Conservation (phyloP, 1,140 invertebrate genomes). For the Drosophila punjabiensis region DNA sequence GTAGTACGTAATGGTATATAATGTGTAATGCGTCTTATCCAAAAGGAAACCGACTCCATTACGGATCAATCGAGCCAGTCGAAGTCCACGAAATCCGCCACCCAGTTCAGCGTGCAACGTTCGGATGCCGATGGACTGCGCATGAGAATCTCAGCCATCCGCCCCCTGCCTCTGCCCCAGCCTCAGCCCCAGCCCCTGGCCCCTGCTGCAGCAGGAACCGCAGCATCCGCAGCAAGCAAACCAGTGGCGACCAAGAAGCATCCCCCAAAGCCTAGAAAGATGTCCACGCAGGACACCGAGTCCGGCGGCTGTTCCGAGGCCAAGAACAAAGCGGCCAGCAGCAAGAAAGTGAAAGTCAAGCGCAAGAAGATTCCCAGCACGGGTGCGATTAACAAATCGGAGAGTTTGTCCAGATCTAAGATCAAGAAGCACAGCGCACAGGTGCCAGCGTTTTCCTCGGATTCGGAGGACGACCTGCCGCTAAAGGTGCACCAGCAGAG, state of each 20-base stretch:
- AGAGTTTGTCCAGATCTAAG: constrained; percentile 30
- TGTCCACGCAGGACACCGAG: constrained; percentile 52
- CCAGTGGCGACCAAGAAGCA: constrained; percentile 19
- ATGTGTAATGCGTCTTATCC: constrained; percentile 13
- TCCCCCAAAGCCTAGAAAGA: constrained; percentile 35
- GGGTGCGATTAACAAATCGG: constrained; percentile 33
- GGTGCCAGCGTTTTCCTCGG: constrained; percentile 60
- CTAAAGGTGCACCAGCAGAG: constrained; percentile 69
- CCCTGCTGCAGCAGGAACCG: constrained; percentile 28
- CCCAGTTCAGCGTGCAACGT: constrained; percentile 83
- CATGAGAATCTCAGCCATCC: constrained; percentile 84
- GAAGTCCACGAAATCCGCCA: constrained; percentile 78
- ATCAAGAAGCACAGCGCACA: constrained; percentile 22
- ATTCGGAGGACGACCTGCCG: constrained; percentile 75
- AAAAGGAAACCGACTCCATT: constrained; percentile 75
- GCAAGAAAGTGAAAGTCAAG: constrained; percentile 77
- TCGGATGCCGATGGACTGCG: constrained; percentile 79
- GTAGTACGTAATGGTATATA: neutral
- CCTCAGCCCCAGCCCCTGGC: constrained; percentile 15
- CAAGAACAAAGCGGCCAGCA: constrained; percentile 38
- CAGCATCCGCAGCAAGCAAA: constrained; percentile 8
- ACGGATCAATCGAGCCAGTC: constrained; percentile 80
- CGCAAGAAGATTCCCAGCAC: constrained; percentile 61
- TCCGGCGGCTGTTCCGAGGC: constrained; percentile 35
- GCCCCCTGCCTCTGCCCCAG: constrained; percentile 46